Evolutionary conservation across 2,888 invertebrate species (phyloP).

Genomic region (Euclidia mi): DNA sequence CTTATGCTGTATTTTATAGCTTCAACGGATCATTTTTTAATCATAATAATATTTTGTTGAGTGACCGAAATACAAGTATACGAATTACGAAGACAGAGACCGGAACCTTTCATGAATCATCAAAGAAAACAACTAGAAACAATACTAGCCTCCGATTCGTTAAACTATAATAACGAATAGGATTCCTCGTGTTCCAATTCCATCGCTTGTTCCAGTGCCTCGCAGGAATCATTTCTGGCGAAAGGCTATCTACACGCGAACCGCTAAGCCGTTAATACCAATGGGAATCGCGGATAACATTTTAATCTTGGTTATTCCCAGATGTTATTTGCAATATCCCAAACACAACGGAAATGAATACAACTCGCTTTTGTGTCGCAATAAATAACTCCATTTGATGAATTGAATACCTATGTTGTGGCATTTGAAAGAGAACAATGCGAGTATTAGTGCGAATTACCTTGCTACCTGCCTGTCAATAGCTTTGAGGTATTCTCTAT

Average conservation of each 20-base stretch:
- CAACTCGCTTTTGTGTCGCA: slow-evolving; percentile 35
- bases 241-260: slow-evolving; percentile 46
- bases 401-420: slow-evolving; percentile 46
- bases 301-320: slow-evolving; percentile 56
- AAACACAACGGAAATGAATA: slow-evolving; percentile 48
- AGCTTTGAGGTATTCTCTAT: background rate
- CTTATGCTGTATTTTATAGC: too few relatives aligned
- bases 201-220: slow-evolving; percentile 28
- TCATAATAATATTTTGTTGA: too few relatives aligned
- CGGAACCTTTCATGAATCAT: too few relatives aligned
- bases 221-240: slow-evolving; percentile 40
- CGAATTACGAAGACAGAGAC: too few relatives aligned
- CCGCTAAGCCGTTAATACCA: slow-evolving; percentile 42
- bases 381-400: slow-evolving; percentile 51
- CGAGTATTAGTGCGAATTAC: background rate
- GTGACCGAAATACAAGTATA: too few relatives aligned
- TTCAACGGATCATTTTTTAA: too few relatives aligned
- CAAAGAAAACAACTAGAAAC: too few relatives aligned
- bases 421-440: slow-evolving; percentile 31
- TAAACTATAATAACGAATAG: background rate
- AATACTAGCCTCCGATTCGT: background rate
- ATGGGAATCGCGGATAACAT: slow-evolving; percentile 50
- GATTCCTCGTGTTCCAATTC: slow-evolving; percentile 1
- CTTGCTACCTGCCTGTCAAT: background rate
- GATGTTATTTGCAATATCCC: slow-evolving; percentile 44